Conservation (phyloP, 2,113 vertebrate genomes). For the Paracyprichromis sp. region DNA sequence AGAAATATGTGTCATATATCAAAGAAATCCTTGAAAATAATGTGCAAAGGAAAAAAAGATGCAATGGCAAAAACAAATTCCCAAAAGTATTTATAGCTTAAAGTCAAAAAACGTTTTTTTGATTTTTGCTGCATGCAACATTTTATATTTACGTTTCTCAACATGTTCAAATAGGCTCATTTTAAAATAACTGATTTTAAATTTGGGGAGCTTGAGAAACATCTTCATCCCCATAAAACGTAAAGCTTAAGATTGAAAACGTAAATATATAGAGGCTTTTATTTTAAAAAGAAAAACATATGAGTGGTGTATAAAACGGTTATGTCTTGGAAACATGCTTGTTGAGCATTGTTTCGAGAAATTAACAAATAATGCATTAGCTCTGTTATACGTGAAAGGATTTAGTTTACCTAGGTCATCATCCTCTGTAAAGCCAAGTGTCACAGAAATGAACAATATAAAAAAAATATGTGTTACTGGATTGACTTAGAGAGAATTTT, state of each 20-base stretch:
- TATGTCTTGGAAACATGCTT: slow-evolving; percentile 62
- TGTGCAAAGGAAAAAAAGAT: slow-evolving; percentile 8
- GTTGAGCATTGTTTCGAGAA: slow-evolving; percentile 58
- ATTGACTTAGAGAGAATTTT: slow-evolving; percentile 1
- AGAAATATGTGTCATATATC: not conserved
- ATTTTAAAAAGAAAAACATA: not conserved
- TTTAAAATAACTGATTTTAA: not conserved
- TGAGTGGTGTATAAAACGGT: not conserved
- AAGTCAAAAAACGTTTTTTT: not conserved
- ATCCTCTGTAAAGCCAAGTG: slow-evolving; percentile 65
- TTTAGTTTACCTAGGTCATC: slow-evolving; percentile 74
- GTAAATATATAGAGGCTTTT: slow-evolving; percentile 46
- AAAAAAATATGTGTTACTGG: slow-evolving; percentile 52
- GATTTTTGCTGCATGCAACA: slow-evolving; percentile 33
- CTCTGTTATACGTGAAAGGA: slow-evolving; percentile 16
- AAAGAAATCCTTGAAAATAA: not conserved
- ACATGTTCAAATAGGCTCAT: not conserved
- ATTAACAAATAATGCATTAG: slow-evolving; percentile 21
- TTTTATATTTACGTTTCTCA: slow-evolving; percentile 61
- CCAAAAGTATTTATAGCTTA: not conserved
- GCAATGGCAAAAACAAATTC: slow-evolving; percentile 10
- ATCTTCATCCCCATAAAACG: not conserved
- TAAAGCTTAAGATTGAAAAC: slow-evolving; percentile 10
- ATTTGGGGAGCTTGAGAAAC: not conserved
- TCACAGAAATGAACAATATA: slow-evolving; percentile 60